Base-by-base conservation (phyloP, 2,888 invertebrate species). In the Gasteruption jaculator region DNA sequence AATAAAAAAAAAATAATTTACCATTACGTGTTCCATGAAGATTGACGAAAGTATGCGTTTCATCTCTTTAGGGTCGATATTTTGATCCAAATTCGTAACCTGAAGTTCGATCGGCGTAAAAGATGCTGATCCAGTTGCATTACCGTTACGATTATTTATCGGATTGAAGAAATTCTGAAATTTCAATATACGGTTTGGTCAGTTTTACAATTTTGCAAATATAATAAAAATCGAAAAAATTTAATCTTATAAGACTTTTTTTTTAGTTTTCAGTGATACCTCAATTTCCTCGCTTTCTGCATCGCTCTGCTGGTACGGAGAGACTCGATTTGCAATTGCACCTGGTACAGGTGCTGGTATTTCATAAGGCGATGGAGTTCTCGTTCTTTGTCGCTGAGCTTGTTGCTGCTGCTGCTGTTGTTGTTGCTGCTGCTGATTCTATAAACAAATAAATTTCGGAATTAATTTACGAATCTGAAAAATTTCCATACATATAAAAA, bases 31-130 rank as follows among this genome's bases (percentile, higher is more conserved):
- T 56, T 83, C 80, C 59, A 78, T 76, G 56, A 86, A 81, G 46
- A 82, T 75, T 19, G 76, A 74, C 32, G 75, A 72, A 11, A 86
- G 72, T 47, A 82, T 75, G 49, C 76, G 77, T 58, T 79, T 79
- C 73, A 85, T 77, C 53, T 85, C 82, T 47, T 78, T 76, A 1
- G 77, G 72, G 58, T 81, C 80, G 52, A 85, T 80, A 48, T 77
- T 80, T 54, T 81, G 80, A 70, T 86, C 86, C 49, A 86, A 71
- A 68, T 85, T 86, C 10, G 83, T 80, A 21, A 86, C 80, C 49
- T 78, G 74, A 34, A 83, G 71, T 60, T 82, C 81, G 10, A 80
- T 74, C 1, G 76, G 73, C n/a, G 60, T 58, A 33, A 57, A 61
- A 10, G 57, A 48, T 29, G 54, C 60, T 47, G 56, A 67, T 14